A percentile compares a stretch with the other conserved stretches of the same genome.
Conservation (phyloP, 2,888 invertebrate species). For the Actias luna region DNA sequence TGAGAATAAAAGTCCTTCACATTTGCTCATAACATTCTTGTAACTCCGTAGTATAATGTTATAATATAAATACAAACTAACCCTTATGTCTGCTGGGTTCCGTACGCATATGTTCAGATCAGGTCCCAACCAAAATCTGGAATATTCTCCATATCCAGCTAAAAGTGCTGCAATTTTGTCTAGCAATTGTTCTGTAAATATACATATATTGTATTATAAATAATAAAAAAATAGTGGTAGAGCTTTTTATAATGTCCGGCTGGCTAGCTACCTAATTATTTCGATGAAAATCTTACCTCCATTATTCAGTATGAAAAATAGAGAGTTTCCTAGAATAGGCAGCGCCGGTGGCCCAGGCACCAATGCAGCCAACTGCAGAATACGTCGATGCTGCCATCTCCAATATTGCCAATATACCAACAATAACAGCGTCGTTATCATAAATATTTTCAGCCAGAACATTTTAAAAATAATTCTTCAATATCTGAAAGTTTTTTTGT, state of each 20-base stretch:
- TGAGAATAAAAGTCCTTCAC: background rate
- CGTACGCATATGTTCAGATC: constrained; percentile 59
- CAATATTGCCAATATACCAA: constrained; percentile 52
- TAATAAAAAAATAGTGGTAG: background rate
- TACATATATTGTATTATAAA: background rate
- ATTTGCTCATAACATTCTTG: background rate
- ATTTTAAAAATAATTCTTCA: constrained; percentile 21
- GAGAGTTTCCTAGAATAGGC: constrained; percentile 59
- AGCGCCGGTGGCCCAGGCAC: constrained; percentile 58
- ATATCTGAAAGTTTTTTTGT: constrained; percentile 3
- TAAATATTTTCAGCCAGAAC: constrained; percentile 23
- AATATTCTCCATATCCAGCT: constrained; percentile 52
- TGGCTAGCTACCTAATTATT: background rate
- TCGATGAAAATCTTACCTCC: constrained; percentile 48
- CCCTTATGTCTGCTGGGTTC: constrained; percentile 61
- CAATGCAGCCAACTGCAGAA: constrained; percentile 47
- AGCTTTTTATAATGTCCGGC: background rate
- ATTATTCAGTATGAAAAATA: constrained; percentile 50
- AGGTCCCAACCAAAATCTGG: constrained; percentile 63
- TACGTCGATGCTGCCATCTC: constrained; percentile 47
- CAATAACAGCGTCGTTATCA: constrained; percentile 16
- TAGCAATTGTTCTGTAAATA: constrained; percentile 29
- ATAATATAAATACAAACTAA: constrained; percentile 30
- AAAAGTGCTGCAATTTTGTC: constrained; percentile 36
- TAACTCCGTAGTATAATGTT: background rate